Conservation (phyloP, 2,113 vertebrate genomes). For the Psettodes erumei region DNA sequence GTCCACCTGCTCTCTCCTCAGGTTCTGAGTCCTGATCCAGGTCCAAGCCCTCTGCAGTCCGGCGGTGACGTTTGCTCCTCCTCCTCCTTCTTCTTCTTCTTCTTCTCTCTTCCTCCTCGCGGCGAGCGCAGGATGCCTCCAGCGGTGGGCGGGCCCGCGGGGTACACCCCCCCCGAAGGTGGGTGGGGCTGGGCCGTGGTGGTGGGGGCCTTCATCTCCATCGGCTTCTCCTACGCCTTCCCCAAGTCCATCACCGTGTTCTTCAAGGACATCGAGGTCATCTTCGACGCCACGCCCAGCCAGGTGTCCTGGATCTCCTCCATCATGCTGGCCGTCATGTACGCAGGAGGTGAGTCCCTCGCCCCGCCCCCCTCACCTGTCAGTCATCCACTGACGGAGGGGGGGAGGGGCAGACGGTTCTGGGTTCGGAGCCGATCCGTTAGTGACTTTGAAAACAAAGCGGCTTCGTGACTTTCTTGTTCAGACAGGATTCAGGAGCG, state of each 20-base stretch:
- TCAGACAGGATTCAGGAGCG: too few relatives aligned
- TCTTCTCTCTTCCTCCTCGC: background rate
- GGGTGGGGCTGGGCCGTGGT: slow-evolving; percentile 98
- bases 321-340: slow-evolving; percentile 98
- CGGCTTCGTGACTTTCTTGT: too few relatives aligned
- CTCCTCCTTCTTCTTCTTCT: background rate
- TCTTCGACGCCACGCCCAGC: slow-evolving; percentile 91
- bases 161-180: slow-evolving; percentile 94
- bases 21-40: slow-evolving; percentile 12
- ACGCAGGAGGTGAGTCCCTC: slow-evolving; percentile 84
- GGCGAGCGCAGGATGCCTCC: slow-evolving; percentile 88
- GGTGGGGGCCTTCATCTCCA: slow-evolving; percentile 93
- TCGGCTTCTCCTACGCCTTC: slow-evolving; percentile 98
- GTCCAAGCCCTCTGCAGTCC: background rate
- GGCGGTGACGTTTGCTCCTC: background rate
- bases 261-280: slow-evolving; percentile 96
- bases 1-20: slow-evolving; percentile 11
- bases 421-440: too few relatives aligned
- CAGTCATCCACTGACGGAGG: too few relatives aligned
- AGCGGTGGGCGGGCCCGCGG: slow-evolving; percentile 86
- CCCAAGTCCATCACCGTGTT: slow-evolving; percentile 98
- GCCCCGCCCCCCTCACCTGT: too few relatives aligned
- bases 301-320: slow-evolving; percentile 98
- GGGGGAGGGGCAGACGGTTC: too few relatives aligned
- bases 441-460: too few relatives aligned